Conservation (phyloP, 53 echinoderm and acorn worm species). For the Henricia sp. region DNA sequence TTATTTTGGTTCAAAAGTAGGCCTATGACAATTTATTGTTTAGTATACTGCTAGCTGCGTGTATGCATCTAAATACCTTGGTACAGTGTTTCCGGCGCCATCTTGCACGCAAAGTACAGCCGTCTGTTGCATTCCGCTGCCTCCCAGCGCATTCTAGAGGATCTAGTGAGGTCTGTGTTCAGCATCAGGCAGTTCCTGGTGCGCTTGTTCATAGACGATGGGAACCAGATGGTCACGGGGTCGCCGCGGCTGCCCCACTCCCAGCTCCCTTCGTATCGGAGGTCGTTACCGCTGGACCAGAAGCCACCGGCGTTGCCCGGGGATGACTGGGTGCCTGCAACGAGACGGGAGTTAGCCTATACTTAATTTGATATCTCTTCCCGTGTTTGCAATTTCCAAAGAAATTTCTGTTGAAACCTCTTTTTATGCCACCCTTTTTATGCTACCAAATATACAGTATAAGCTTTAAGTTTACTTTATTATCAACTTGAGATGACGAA, state of each 20-base stretch:
- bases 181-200: slow-evolving; percentile 31
- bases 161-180: background rate
- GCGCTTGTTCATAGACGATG: background rate
- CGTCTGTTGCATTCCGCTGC: background rate
- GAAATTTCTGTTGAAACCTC: too few species aligned
- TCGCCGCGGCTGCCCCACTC: background rate
- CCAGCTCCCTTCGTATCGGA: slow-evolving; percentile 9
- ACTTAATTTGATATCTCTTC: too few species aligned
- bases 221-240: background rate
- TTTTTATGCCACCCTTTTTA: too few species aligned
- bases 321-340: background rate
- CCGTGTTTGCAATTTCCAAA: too few species aligned
- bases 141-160: background rate
- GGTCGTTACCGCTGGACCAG: slow-evolving; percentile 52
- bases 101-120: slow-evolving; percentile 38
- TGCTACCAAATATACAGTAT: too few species aligned
- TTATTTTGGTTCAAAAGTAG: too few species aligned
- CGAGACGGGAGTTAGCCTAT: background rate
- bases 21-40: too few species aligned
- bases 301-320: slow-evolving; percentile 29
- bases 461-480: too few species aligned
- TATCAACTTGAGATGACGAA: too few species aligned
- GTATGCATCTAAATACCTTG: too few species aligned
- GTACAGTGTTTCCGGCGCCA: slow-evolving; percentile 10
- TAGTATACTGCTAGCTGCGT: too few species aligned